These are phyloP conservation scores for Actinia tenebrosa DNA, from an alignment of 64 coral and sea anemone genomes.

Conservation along the genomic window DNA sequence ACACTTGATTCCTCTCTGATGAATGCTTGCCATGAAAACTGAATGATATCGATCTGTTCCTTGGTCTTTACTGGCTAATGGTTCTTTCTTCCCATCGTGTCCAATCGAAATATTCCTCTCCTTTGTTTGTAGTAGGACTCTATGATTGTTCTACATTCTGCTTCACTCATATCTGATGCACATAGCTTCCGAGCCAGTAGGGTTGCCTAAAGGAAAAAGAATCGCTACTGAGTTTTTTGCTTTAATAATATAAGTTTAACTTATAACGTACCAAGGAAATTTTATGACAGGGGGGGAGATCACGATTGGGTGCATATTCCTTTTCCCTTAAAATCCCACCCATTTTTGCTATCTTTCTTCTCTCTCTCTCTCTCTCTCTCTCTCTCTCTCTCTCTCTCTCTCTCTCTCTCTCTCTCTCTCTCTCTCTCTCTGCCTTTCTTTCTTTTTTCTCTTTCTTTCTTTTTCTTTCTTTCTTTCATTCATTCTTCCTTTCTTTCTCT, in stretches of 20 bases:
- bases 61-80: not conserved
- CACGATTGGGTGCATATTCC: too few relatives aligned
- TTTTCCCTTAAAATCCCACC: too few relatives aligned
- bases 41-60: not conserved
- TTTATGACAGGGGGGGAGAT: too few relatives aligned
- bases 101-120: not conserved
- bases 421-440: too few relatives aligned
- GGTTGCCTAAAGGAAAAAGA: not conserved
- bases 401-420: too few relatives aligned
- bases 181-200: not conserved
- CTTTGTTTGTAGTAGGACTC: not conserved
- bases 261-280: not conserved
- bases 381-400: too few relatives aligned
- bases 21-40: not conserved
- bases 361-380: too few relatives aligned
- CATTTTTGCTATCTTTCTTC: too few relatives aligned
- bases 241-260: not conserved
- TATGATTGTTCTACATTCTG: not conserved
- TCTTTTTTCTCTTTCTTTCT: too few relatives aligned
- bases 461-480: too few relatives aligned
- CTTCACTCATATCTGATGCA: not conserved
- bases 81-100: not conserved
- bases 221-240: not conserved
- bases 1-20: not conserved
- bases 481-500: too few relatives aligned